These are phyloP conservation scores for Glaucomys volans DNA, from an alignment of 2,113 vertebrate species.

Conservation along the genomic window DNA sequence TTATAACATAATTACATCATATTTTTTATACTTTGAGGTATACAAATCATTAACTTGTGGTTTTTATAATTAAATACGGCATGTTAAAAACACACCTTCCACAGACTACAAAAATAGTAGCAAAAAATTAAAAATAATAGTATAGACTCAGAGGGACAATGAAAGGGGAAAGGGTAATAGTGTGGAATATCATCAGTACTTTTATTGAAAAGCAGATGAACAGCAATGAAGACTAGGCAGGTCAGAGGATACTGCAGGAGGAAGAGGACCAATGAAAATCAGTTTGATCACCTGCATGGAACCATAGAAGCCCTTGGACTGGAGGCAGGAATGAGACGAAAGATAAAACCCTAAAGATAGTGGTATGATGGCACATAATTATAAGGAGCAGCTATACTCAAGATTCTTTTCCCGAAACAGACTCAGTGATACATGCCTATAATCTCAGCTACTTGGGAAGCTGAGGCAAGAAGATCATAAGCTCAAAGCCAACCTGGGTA, in stretches of 20 bases:
- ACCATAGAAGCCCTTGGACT: not conserved
- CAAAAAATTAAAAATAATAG: not conserved
- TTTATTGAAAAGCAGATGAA: not conserved
- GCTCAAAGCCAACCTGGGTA: too few species aligned
- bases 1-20: not conserved
- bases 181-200: not conserved
- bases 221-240: not conserved
- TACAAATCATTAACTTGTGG: not conserved
- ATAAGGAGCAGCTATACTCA: not conserved
- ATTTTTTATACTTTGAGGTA: conserved; percentile 2
- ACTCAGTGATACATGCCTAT: too few species aligned
- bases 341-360: not conserved
- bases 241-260: not conserved
- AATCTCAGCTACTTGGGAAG: too few species aligned
- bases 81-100: not conserved
- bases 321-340: not conserved
- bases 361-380: not conserved
- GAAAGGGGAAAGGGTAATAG: not conserved
- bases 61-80: not conserved
- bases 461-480: too few species aligned
- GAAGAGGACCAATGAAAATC: not conserved
- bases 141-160: not conserved
- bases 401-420: not conserved
- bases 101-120: not conserved
- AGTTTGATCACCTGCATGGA: not conserved